Evolutionary conservation across 1,140 invertebrate species (phyloP).

Genomic region (Drosophila virilis): DNA sequence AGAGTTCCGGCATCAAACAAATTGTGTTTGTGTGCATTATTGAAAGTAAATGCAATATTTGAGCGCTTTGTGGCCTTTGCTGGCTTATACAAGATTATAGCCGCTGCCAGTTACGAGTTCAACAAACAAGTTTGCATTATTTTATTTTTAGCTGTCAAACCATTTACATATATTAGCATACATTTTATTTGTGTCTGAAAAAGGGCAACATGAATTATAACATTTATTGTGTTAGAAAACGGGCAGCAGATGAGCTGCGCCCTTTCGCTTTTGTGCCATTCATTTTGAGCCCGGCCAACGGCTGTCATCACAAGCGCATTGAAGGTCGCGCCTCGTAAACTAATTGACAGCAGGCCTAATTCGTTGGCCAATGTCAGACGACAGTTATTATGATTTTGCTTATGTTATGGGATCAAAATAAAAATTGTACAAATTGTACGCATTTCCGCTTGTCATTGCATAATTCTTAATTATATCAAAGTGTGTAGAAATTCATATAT

Average conservation of each 20-base stretch:
- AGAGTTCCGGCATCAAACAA: conserved; percentile 5
- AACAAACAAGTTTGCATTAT: conserved; percentile 30
- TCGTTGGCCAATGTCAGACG: conserved; percentile 24
- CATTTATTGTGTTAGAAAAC: conserved; percentile 23
- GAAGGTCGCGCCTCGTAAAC: conserved; percentile 27
- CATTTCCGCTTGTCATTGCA: conserved; percentile 62
- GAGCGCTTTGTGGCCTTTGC: conserved; percentile 14
- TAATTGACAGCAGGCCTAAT: conserved; percentile 39
- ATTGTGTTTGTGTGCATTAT: conserved; percentile 1
- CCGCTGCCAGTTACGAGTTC: conserved; percentile 21
- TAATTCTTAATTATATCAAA: conserved; percentile 57
- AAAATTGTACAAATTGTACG: conserved; percentile 32
- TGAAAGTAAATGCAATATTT: conserved; percentile 20
- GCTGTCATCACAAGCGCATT: conserved; percentile 21
- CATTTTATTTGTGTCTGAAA: conserved; percentile 13
- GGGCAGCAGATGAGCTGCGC: background rate
- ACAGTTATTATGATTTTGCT: conserved; percentile 13
- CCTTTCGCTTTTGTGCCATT: conserved; percentile 24
- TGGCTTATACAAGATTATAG: conserved; percentile 44
- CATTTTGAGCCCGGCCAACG: conserved; percentile 8
- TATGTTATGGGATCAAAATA: conserved; percentile 6
- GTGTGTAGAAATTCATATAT: conserved; percentile 35
- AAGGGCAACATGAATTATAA: conserved; percentile 17
- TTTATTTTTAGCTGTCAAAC: conserved; percentile 26
- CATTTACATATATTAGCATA: conserved; percentile 24